Base-by-base conservation (phyloP, 1,140 invertebrate species). In the Heliconius congener region DNA sequence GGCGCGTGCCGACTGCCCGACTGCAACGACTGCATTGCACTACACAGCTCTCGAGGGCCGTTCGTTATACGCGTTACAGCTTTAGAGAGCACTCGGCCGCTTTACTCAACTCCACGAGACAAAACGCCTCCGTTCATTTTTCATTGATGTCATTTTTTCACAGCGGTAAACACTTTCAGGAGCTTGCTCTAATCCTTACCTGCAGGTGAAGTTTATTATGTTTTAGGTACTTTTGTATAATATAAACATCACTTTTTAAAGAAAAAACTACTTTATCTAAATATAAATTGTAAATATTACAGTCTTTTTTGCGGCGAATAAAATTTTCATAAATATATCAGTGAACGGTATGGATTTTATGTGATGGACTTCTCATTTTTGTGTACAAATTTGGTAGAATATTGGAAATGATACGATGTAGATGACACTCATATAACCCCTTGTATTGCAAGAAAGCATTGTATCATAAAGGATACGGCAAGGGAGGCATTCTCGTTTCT, bases 11-110 rank as follows among this genome's bases (percentile, higher is more conserved):
- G 83, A 77, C 81, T 75, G 84, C 74, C 83, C 78, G 82, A 85
- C 81, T 82, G 79, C 82, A 85, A 66, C 79, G 72, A 85, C 81
- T 83, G 81, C 80, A 81, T 80, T 85, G 83, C 83, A 80, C 79
- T 79, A 81, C 86, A 82, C 81, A 80, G 81, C 85, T 85, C 87
- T 90, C 84, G 84, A 89, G 88, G 80, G 84, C 82, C 87, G 87
- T 92, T 93, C 90, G 90, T 90, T 92, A 91, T 88, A 87, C 86
- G 87, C 86, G 87, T 90, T 86, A 90, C 86, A 90, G 85, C 88
- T 89, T 82, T 85, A 80, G 85, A 92, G 90, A 87, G 89, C 88
- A 87, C 90, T 92, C 85, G 87, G 81, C 85, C 85, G 87, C 87
- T 85, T 87, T 85, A 84, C 87, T 85, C 85, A 84, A 86, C 87